Conservation (phyloP, 23 tunicate genomes). For the Trididemnum clinides region DNA sequence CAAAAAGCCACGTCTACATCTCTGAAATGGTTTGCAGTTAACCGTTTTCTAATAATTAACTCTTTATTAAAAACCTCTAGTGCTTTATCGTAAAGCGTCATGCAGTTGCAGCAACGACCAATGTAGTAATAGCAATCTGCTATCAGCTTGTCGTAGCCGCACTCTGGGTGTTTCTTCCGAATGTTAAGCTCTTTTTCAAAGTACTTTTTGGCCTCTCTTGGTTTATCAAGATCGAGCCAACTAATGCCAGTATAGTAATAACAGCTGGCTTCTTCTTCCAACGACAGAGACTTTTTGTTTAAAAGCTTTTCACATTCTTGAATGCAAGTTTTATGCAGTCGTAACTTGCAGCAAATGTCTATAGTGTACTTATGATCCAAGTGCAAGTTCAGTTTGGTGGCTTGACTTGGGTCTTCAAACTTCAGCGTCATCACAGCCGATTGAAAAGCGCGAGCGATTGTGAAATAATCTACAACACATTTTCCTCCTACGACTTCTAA, state of each 20-base stretch:
- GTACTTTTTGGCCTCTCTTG: background rate
- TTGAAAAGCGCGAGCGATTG: conserved; percentile 25
- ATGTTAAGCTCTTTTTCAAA: conserved; percentile 12
- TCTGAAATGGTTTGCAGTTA: background rate
- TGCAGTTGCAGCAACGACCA: background rate
- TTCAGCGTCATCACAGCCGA: background rate
- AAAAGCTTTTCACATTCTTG: conserved; percentile 1
- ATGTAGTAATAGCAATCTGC: conserved; percentile 21
- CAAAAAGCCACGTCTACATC: conserved; percentile 15
- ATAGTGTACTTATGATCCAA: conserved; percentile 13
- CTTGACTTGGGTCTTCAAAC: background rate
- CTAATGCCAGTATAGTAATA: conserved; percentile 9
- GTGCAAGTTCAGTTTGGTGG: background rate
- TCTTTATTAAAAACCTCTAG: background rate
- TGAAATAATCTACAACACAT: conserved; percentile 28
- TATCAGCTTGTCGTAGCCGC: background rate
- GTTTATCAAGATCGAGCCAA: background rate
- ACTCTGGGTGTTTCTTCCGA: background rate
- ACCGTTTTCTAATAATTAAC: background rate
- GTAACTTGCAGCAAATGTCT: conserved; percentile 25
- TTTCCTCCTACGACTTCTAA: conserved; percentile 4
- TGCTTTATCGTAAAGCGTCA: background rate
- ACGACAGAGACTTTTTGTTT: background rate
- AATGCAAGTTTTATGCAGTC: conserved; percentile 12
- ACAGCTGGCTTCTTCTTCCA: background rate